phyloP scores from a whole-genome alignment of 2,797 vertebrate species.

The Sebastes goodei region DNA sequence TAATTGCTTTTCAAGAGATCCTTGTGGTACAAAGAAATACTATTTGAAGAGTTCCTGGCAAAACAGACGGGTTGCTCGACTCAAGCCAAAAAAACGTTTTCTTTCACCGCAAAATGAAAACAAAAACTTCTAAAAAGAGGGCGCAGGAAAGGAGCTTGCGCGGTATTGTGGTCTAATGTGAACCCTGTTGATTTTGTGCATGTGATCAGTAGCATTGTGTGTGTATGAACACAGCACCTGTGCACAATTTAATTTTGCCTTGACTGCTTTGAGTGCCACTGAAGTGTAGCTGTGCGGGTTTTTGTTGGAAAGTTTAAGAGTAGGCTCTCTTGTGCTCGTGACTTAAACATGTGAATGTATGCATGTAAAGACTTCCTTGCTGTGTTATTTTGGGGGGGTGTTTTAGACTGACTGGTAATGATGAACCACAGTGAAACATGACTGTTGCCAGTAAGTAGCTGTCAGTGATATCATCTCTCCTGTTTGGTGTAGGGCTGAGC shows the following conservation, averaged over 20 bases:
- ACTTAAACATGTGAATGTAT: conserved; percentile 21
- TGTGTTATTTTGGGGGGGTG: neutral
- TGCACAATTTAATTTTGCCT: conserved; percentile 7
- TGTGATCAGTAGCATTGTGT: neutral
- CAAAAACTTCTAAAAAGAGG: conserved; percentile 56
- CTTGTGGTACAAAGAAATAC: conserved; percentile 61
- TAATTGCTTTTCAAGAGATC: conserved; percentile 78
- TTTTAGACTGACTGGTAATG: neutral
- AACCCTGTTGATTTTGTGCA: conserved; percentile 11
- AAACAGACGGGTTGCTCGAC: conserved; percentile 20
- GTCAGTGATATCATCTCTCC: conserved; percentile 17
- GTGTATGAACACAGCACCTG: conserved; percentile 5
- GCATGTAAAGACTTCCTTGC: conserved; percentile 1
- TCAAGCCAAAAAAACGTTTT: conserved; percentile 57
- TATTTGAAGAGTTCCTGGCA: conserved; percentile 70
- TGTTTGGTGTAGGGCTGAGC: neutral
- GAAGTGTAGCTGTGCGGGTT: neutral
- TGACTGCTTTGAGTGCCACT: conserved; percentile 5
- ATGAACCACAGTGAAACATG: conserved; percentile 19
- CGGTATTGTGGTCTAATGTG: conserved; percentile 43
- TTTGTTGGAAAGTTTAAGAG: conserved; percentile 5
- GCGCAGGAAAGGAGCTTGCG: conserved; percentile 45
- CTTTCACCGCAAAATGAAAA: conserved; percentile 62
- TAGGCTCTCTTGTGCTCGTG: neutral
- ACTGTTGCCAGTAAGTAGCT: conserved; percentile 11